Conservation (phyloP, 2,113 vertebrate species). For the Pterocles burchelli region DNA sequence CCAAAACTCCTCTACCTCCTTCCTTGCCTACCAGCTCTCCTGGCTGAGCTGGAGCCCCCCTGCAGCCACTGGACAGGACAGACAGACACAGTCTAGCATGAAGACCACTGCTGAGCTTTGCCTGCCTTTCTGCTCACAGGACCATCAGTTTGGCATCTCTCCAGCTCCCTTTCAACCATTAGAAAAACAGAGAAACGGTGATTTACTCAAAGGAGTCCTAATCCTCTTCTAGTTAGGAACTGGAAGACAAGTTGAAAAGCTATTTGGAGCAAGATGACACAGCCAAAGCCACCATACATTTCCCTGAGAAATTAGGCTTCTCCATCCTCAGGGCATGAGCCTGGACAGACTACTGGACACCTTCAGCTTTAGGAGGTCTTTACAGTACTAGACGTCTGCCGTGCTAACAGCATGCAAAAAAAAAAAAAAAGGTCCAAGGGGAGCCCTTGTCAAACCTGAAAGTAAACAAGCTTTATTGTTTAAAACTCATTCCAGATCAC, state of each 20-base stretch:
- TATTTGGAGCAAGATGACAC: background rate
- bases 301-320: background rate
- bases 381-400: background rate
- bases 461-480: constrained; percentile 14
- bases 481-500: constrained; percentile 38
- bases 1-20: background rate
- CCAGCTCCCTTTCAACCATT: background rate
- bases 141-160: background rate
- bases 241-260: background rate
- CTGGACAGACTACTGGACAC: background rate
- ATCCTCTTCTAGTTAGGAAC: background rate
- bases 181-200: background rate
- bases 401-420: background rate
- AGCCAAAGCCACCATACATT: background rate
- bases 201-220: background rate
- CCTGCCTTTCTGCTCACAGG: background rate
- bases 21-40: background rate
- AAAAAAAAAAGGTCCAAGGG: background rate
- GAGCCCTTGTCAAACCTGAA: background rate
- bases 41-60: background rate
- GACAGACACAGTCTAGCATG: fast-evolving
- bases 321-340: background rate
- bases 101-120: background rate
- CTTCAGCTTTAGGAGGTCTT: background rate
- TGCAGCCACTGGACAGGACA: background rate